Evolutionary conservation across 1,140 invertebrate genomes (phyloP).

Genomic region (Zaprionus tsacasi): DNA sequence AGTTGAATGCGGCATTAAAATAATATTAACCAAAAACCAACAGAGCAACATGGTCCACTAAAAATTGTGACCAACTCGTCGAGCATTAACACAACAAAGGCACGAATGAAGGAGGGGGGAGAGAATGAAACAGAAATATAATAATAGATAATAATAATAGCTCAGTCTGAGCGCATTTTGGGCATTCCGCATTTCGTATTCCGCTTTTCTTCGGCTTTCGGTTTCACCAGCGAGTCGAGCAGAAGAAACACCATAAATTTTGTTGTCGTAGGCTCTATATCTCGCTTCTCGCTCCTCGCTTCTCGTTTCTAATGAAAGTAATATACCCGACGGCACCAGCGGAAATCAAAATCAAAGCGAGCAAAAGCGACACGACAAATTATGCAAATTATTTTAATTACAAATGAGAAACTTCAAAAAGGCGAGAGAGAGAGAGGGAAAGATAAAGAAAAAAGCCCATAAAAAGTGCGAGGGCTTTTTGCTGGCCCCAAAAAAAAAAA

Average conservation of each 20-base stretch:
- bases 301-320: slow-evolving; percentile 80
- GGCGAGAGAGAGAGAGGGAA: not conserved
- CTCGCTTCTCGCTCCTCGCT: not conserved
- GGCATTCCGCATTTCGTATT: slow-evolving; percentile 4
- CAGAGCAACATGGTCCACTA: slow-evolving; percentile 66
- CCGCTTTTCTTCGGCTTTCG: slow-evolving; percentile 13
- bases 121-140: slow-evolving; percentile 34
- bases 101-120: slow-evolving; percentile 1
- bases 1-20: slow-evolving; percentile 77
- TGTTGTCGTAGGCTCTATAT: slow-evolving; percentile 75
- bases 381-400: slow-evolving; percentile 84
- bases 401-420: slow-evolving; percentile 72
- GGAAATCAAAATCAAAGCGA: slow-evolving; percentile 28
- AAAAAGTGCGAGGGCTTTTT: slow-evolving; percentile 66
- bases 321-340: slow-evolving; percentile 49
- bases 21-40: slow-evolving; percentile 40
- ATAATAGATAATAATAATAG: slow-evolving; percentile 59
- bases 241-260: slow-evolving; percentile 58
- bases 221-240: slow-evolving; percentile 41
- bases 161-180: not conserved
- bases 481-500: slow-evolving; percentile 28
- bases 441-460: slow-evolving; percentile 41
- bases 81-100: slow-evolving; percentile 75
- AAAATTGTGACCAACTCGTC: slow-evolving; percentile 64
- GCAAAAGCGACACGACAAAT: slow-evolving; percentile 66